These are phyloP conservation scores for Mythimna ferrago DNA, from an alignment of 2,888 invertebrate genomes.

Conservation along the genomic window DNA sequence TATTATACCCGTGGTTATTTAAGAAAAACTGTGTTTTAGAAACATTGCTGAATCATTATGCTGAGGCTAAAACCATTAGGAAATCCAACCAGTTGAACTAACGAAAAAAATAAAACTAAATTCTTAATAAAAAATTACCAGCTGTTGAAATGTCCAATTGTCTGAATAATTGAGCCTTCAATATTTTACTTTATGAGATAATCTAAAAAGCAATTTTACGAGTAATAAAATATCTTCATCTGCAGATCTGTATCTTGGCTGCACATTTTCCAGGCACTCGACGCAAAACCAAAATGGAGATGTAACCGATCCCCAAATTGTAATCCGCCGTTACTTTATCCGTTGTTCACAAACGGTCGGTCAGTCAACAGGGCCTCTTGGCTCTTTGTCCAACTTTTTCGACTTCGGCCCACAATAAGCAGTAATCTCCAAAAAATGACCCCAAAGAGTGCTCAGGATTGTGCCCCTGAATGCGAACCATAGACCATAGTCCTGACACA, in stretches of 20 bases:
- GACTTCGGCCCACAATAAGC: slow-evolving; percentile 83
- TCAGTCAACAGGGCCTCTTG: slow-evolving; percentile 84
- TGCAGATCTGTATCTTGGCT: slow-evolving; percentile 72
- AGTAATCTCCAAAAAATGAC: slow-evolving; percentile 90
- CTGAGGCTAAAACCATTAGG: no score
- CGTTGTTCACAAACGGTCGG: slow-evolving; percentile 78
- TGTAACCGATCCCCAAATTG: slow-evolving; percentile 75
- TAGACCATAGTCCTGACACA: slow-evolving; percentile 67
- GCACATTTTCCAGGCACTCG: slow-evolving; percentile 67
- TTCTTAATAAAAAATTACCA: slow-evolving; percentile 7
- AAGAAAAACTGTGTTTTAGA: no score
- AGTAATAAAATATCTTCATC: slow-evolving; percentile 69
- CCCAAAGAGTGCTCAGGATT: slow-evolving; percentile 87
- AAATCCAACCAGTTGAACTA: neutral
- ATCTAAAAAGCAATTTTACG: slow-evolving; percentile 80
- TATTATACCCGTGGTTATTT: no score
- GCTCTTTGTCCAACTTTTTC: slow-evolving; percentile 83
- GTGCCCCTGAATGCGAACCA: slow-evolving; percentile 75
- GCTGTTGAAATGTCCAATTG: slow-evolving; percentile 33
- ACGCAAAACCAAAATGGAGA: slow-evolving; percentile 65
- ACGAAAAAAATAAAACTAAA: neutral
- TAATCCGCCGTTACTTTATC: slow-evolving; percentile 75
- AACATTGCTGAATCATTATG: no score
- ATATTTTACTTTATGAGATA: slow-evolving; percentile 25
- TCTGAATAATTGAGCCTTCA: slow-evolving; percentile 58